These are phyloP conservation scores for Brotula barbata DNA, from an alignment of 2,797 vertebrate genomes.

Conservation along the genomic window DNA sequence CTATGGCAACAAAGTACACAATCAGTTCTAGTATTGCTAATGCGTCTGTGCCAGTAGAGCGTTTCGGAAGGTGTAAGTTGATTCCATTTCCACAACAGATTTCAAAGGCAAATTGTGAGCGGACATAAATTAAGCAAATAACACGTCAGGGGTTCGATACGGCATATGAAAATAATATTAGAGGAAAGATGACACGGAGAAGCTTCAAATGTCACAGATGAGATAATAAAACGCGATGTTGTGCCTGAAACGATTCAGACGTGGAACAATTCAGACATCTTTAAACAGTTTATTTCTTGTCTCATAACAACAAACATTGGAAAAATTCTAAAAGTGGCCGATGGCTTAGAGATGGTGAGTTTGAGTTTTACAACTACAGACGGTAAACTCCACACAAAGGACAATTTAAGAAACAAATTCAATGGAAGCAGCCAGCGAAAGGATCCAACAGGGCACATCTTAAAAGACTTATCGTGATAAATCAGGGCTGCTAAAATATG, in stretches of 20 bases:
- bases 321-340: background rate
- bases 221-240: too few species aligned
- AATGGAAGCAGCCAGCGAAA: constrained; percentile 12
- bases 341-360: background rate
- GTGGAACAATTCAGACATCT: too few species aligned
- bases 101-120: background rate
- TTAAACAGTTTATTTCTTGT: too few species aligned
- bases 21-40: background rate
- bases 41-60: background rate
- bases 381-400: background rate
- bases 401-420: too few species aligned
- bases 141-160: too few species aligned
- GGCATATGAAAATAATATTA: too few species aligned
- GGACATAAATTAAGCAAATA: background rate
- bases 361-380: background rate
- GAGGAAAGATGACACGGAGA: too few species aligned
- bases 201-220: too few species aligned
- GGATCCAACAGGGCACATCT: too few species aligned
- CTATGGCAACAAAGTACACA: background rate
- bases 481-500: too few species aligned
- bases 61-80: background rate
- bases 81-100: background rate
- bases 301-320: background rate
- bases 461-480: too few species aligned
- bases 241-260: too few species aligned